Evolutionary conservation across 2,888 invertebrate genomes (phyloP).

Genomic region (Leptogaster cylindrica): DNA sequence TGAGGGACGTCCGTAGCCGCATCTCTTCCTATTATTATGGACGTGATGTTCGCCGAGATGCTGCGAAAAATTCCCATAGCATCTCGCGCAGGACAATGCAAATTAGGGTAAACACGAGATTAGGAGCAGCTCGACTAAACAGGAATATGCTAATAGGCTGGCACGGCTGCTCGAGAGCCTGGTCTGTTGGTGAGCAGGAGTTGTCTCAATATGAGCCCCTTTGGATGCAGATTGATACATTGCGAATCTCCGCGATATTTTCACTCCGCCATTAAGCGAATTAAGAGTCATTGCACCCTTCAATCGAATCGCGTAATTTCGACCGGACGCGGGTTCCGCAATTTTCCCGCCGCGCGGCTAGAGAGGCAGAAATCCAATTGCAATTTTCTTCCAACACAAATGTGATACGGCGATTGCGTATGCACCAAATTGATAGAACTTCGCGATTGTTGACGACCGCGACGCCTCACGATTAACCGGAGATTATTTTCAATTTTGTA

Average conservation of each 20-base stretch:
- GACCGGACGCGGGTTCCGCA: too few species aligned
- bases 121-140: slow-evolving; percentile 36
- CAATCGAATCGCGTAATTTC: neutral
- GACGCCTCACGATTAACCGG: too few species aligned
- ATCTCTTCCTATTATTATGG: slow-evolving; percentile 43
- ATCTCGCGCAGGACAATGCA: slow-evolving; percentile 34
- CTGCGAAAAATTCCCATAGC: slow-evolving; percentile 25
- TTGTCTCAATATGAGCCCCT: neutral
- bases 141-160: slow-evolving; percentile 30
- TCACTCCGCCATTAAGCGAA: slow-evolving; percentile 27
- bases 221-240: slow-evolving; percentile 14
- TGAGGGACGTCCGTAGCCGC: slow-evolving; percentile 9
- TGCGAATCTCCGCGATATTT: slow-evolving; percentile 31
- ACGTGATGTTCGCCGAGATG: slow-evolving; percentile 41
- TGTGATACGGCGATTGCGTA: too few species aligned
- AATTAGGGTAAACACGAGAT: slow-evolving; percentile 35
- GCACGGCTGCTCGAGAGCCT: neutral
- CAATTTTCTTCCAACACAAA: too few species aligned
- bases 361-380: too few species aligned
- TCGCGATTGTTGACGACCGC: too few species aligned
- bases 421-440: too few species aligned
- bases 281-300: slow-evolving; percentile 2
- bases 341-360: too few species aligned
- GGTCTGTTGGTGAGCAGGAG: neutral
- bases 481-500: too few species aligned